Conservation (phyloP, 2,888 invertebrate genomes). For the Netelia fuscicornis region DNA sequence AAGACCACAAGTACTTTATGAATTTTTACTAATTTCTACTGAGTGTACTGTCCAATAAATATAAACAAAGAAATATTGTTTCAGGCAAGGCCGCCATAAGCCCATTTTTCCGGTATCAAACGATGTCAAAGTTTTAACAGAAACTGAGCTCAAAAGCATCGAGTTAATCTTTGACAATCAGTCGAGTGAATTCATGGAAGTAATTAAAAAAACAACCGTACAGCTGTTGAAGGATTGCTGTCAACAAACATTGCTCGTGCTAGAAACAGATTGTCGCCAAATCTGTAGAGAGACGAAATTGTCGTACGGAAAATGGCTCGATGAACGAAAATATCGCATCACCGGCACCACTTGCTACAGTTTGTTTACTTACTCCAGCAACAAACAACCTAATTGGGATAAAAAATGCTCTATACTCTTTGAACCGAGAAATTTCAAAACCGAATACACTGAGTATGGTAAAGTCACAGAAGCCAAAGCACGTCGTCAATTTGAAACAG, state of each 20-base stretch:
- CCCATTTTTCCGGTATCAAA: conserved; percentile 11
- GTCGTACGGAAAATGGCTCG: conserved; percentile 60
- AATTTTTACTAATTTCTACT: conserved; percentile 7
- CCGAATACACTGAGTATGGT: conserved; percentile 67
- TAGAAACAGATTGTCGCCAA: conserved; percentile 32
- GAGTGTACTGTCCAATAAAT: not conserved
- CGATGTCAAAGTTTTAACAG: conserved; percentile 20
- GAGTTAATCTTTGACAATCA: conserved; percentile 15
- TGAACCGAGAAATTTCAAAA: conserved; percentile 60
- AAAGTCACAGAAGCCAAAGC: conserved; percentile 66
- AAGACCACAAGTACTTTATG: conserved; percentile 5
- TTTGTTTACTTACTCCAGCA: conserved; percentile 69
- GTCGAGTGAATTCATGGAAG: conserved; percentile 12
- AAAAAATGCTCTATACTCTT: conserved; percentile 64
- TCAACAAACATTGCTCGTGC: conserved; percentile 15
- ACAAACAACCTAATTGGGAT: conserved; percentile 70
- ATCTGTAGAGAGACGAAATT: conserved; percentile 34
- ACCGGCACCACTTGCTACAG: conserved; percentile 70
- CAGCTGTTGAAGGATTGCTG: conserved; percentile 24
- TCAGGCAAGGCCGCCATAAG: conserved; percentile 25
- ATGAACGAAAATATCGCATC: conserved; percentile 63
- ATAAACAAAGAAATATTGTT: not conserved
- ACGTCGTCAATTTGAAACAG: conserved; percentile 56
- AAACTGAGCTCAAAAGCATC: conserved; percentile 10
- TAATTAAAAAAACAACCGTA: conserved; percentile 10